Evolutionary conservation across 1,140 invertebrate species (phyloP).

Genomic region (Nasonia longicornis): DNA sequence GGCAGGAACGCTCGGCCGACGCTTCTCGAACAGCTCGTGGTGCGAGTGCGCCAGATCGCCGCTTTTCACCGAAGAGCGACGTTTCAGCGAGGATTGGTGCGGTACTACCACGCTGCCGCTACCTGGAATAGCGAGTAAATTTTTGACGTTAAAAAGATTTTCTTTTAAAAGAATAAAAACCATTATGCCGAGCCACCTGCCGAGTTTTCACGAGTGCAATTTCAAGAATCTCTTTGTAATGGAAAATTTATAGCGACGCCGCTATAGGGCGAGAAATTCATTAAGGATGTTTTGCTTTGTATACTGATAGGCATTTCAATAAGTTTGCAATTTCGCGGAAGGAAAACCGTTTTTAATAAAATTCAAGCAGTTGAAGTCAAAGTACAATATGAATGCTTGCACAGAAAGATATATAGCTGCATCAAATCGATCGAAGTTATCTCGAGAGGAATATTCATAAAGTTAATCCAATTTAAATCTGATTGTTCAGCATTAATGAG

Average conservation of each 20-base stretch:
- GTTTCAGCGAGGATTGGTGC: slow-evolving; percentile 57
- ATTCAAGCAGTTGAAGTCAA: neutral
- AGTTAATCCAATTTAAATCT: neutral
- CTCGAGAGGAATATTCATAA: neutral
- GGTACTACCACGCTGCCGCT: slow-evolving; percentile 27
- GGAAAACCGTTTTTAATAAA: neutral
- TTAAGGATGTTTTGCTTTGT: too few relatives aligned
- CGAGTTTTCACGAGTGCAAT: neutral
- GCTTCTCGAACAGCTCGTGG: slow-evolving; percentile 63
- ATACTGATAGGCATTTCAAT: too few relatives aligned
- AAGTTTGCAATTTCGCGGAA: neutral
- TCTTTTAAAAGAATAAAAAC: too few relatives aligned
- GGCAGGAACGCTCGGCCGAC: slow-evolving; percentile 63
- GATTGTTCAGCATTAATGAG: neutral
- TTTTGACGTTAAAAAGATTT: neutral
- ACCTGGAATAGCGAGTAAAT: neutral
- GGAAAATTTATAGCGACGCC: neutral
- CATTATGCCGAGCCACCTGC: too few relatives aligned
- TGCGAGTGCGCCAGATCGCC: slow-evolving; percentile 61
- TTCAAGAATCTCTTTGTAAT: neutral
- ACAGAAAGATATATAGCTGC: neutral
- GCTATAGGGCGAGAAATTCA: neutral
- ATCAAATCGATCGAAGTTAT: neutral
- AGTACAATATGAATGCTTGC: neutral
- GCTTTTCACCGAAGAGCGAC: slow-evolving; percentile 66